Base-by-base conservation (phyloP, 2,113 vertebrate genomes). In the Eonycteris spelaea region DNA sequence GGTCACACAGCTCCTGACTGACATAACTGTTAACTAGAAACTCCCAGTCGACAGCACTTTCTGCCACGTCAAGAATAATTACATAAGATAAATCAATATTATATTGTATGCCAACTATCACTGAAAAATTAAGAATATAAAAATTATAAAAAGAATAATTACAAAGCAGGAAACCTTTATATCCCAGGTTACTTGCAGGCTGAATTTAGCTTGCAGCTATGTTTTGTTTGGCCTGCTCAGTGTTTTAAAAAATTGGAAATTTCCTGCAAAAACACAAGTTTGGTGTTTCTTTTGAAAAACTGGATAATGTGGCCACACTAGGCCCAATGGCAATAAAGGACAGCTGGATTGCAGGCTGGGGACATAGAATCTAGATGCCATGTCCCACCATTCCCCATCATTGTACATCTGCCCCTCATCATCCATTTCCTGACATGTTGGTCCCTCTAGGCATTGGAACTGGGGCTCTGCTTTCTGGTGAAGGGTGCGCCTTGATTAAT, bases 201-300 rank as follows among this genome's bases (percentile, higher is more conserved):
- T 75, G 53, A 79, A 75, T 68, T 86, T 82, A 80, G 48, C 53
- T 48, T 67, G 35, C 10, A 82, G 38, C 1, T 14, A 0, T 80
- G 80, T 67, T 95, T 74, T 92, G 63, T 80, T 92, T 85, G 77
- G 33, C 16, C 45, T 75, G 53, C 7, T 77, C 24, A n/a, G 3
- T 63, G 92, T 90, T 91, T 86, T 85, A 86, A 45, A 43, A 86
- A 86, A 63, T 59, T 80, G 78, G 30, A 82, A 33, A 15, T 71
- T 95, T 86, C 48, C 70, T 82, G 3, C 48, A 95, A 75, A 96
- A 92, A 71, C 59, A 28, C 51, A 88, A n/a, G 80, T 75, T 84
- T 68, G 70, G 5, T 94, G 59, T 45, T 93, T 95, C 48, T 94
- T 91, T 71, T 21, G 55, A 73, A 94, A 86, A 91, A 22, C 15